Conservation (phyloP, 2,888 invertebrate genomes). For the Xestoiulus laeticollis region DNA sequence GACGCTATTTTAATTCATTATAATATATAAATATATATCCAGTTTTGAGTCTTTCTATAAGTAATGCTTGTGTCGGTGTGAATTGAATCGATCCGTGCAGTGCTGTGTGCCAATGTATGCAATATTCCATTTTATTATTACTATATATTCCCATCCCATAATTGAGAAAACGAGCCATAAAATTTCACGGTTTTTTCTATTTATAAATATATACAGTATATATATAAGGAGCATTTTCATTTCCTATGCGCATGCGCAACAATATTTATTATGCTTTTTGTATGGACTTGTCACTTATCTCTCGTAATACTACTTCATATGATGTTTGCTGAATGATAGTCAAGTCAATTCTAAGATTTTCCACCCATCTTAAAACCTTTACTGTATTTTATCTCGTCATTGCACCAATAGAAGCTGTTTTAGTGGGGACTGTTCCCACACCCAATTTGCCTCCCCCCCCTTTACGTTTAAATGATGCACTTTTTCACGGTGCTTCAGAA, state of each 20-base stretch:
- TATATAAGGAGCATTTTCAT: not conserved
- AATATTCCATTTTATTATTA: conserved; percentile 45
- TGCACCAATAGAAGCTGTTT: not conserved
- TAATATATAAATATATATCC: conserved; percentile 39
- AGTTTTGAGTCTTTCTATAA: conserved; percentile 42
- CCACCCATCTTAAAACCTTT: not conserved
- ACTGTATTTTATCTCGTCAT: not conserved
- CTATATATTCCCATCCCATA: not conserved
- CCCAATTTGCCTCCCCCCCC: not conserved
- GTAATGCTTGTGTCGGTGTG: conserved; percentile 45
- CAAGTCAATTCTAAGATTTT: not conserved
- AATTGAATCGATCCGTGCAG: conserved; percentile 48
- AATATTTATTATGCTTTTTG: conserved; percentile 30
- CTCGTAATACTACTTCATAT: not conserved
- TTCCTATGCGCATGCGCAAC: not conserved
- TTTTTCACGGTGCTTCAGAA: no score
- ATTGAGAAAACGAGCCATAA: not conserved
- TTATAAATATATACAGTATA: not conserved
- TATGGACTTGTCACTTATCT: not conserved
- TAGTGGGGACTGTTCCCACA: not conserved
- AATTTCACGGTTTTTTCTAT: not conserved
- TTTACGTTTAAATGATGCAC: not conserved
- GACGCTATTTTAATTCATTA: conserved; percentile 41
- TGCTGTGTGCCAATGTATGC: conserved; percentile 52
- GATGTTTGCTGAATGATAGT: not conserved